Evolutionary conservation across 2,888 invertebrate species (phyloP), one percentile per base, ranked within the genome.

Genomic region (Acanthococcus lagerstroemiae): DNA sequence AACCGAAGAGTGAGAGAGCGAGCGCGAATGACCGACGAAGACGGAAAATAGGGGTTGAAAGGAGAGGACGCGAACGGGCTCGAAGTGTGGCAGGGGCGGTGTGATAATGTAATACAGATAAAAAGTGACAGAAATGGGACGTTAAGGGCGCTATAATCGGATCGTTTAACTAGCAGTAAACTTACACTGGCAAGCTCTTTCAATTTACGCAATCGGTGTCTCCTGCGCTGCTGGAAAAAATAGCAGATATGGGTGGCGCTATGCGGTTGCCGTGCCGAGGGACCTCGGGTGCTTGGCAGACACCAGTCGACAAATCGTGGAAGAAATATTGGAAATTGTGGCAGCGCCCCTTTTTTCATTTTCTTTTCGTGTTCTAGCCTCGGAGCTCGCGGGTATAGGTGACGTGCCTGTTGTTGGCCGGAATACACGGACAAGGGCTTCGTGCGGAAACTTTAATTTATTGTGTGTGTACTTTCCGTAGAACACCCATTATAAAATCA

Each of bases 21-120:
- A 68, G 68, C 65, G 66, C 57, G 66, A 63, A 48, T n/a, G 26
- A 46, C 30, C 46, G 24, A 44, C 44, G 60, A 55, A 70, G 67
- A 68, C 68, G 69, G 54, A 68, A 65, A 63, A 56, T 60, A 60
- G 67, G 54, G 67, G 68, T 56, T 61, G 67, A 56, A 52, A 67
- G 60, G 68, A n/a, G n/a, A n/a, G 50, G 60, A 15, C 37, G 66
- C 66, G 68, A 63, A 60, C 55, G 68, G 50, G 44, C n/a, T 21
- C 25, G 17, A 48, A 65, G 69, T 57, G 67, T 55, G 68, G 69
- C 70, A 71, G 71, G n/a, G 19, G 37, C 17, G 46, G 69, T 72
- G 73, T 45, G 67, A 57, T 55, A 73, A 72, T 72, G 73, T 76
- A 58, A 58, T 17, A 25, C 25, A 24, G 46, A 58, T 46, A 58